A percentile compares a stretch with the other conserved stretches of the same genome.
Conservation (phyloP, 2,888 invertebrate genomes). For the Andrena hattorfiana region DNA sequence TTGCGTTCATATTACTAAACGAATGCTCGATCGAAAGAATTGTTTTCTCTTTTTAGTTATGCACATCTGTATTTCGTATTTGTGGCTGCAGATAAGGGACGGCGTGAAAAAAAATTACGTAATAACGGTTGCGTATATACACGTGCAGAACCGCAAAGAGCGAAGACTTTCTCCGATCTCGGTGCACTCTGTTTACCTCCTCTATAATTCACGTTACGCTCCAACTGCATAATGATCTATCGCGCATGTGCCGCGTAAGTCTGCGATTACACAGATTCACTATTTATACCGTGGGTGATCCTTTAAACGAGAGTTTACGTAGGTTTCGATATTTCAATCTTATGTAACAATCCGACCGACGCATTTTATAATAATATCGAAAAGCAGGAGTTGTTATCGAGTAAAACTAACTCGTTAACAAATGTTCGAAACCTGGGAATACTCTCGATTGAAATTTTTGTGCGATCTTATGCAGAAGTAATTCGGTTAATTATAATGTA, state of each 20-base stretch:
- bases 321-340: not conserved
- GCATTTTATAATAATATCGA: not conserved
- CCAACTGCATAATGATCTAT: constrained; percentile 44
- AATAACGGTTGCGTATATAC: constrained; percentile 31
- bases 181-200: constrained; percentile 46
- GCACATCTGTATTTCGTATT: not conserved
- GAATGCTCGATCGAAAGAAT: too few species aligned
- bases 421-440: too few species aligned
- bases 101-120: constrained; percentile 23
- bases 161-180: constrained; percentile 47
- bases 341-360: too few species aligned
- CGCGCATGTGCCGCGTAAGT: constrained; percentile 31
- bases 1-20: too few species aligned
- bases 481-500: too few species aligned
- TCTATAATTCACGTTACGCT: constrained; percentile 47
- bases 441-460: too few species aligned
- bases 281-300: not conserved
- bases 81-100: not conserved
- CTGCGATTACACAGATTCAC: constrained; percentile 28
- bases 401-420: too few species aligned
- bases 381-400: not conserved
- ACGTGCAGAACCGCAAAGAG: constrained; percentile 12
- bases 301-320: constrained; percentile 17
- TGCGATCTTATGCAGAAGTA: too few species aligned
- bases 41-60: too few species aligned